A percentile compares a stretch with the other conserved stretches of the same genome.
Conservation (phyloP, 2,797 vertebrate species). For the Artibeus lituratus region DNA sequence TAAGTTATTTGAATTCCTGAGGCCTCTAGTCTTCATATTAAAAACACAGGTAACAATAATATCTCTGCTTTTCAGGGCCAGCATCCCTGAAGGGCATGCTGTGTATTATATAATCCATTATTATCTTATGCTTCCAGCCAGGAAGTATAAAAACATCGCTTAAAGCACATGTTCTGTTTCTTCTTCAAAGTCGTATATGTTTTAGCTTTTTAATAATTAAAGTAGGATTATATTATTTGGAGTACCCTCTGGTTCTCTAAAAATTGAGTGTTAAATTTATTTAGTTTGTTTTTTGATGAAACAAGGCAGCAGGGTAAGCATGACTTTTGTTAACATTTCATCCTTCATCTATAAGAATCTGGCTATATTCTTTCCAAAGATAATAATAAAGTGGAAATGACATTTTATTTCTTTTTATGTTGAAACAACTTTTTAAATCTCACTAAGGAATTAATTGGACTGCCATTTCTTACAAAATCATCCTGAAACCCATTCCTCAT, state of each 20-base stretch:
- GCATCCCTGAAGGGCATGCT: not conserved
- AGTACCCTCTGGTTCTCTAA: not conserved
- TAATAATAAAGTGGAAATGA: not conserved
- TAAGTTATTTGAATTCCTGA: constrained; percentile 25
- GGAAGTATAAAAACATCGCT: not conserved
- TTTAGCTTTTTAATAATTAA: not conserved
- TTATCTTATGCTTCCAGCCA: not conserved
- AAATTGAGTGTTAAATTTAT: not conserved
- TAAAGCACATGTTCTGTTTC: not conserved
- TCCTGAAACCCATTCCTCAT: not conserved
- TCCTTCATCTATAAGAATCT: not conserved
- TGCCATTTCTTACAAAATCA: not conserved
- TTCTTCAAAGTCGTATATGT: not conserved
- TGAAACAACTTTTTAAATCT: not conserved
- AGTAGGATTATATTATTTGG: not conserved
- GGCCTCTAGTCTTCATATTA: not conserved
- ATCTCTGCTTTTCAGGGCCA: not conserved
- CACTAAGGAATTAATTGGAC: not conserved
- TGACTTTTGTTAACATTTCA: not conserved
- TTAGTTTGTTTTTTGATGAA: not conserved
- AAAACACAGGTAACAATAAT: not conserved
- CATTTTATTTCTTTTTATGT: not conserved
- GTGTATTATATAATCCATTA: not conserved
- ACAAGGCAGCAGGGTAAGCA: not conserved
- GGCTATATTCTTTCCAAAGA: not conserved